These are phyloP conservation scores for Sebastes minor DNA, from an alignment of 2,797 vertebrate species.

Conservation along the genomic window DNA sequence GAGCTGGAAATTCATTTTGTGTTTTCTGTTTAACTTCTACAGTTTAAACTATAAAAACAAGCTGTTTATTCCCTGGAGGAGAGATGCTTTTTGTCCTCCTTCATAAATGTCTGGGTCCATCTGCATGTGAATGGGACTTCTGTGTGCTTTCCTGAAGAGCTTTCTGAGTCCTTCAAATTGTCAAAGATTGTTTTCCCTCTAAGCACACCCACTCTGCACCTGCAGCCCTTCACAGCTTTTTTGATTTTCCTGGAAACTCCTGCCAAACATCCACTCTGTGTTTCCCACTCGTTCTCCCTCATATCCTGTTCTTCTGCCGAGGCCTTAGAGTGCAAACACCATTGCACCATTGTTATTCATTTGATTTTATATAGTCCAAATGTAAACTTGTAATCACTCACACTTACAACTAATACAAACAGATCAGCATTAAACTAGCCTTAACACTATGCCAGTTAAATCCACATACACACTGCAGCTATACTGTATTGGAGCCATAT, in stretches of 20 bases:
- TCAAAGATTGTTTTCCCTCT: conserved; percentile 3
- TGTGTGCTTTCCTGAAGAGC: neutral
- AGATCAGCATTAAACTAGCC: neutral
- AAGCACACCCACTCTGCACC: conserved; percentile 48
- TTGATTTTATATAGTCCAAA: neutral
- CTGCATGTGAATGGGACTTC: neutral
- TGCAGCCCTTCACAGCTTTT: conserved; percentile 31
- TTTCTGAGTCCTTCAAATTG: neutral
- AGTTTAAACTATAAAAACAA: neutral
- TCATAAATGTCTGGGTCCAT: neutral
- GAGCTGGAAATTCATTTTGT: neutral
- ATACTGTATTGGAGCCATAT: neutral
- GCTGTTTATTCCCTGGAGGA: neutral
- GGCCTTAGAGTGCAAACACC: conserved; percentile 4
- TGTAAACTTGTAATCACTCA: neutral
- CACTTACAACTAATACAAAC: neutral
- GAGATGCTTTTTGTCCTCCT: neutral
- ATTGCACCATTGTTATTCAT: neutral
- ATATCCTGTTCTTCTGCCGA: conserved; percentile 15
- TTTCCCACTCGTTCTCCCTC: conserved; percentile 33
- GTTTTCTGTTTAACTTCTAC: neutral
- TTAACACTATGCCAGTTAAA: neutral
- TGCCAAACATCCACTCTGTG: conserved; percentile 35
- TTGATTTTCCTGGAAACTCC: conserved; percentile 36
- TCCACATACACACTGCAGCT: neutral